A percentile compares a stretch with the other conserved stretches of the same genome.
Conservation (phyloP, 2,113 vertebrate genomes). For the Ardeotis arabs region DNA sequence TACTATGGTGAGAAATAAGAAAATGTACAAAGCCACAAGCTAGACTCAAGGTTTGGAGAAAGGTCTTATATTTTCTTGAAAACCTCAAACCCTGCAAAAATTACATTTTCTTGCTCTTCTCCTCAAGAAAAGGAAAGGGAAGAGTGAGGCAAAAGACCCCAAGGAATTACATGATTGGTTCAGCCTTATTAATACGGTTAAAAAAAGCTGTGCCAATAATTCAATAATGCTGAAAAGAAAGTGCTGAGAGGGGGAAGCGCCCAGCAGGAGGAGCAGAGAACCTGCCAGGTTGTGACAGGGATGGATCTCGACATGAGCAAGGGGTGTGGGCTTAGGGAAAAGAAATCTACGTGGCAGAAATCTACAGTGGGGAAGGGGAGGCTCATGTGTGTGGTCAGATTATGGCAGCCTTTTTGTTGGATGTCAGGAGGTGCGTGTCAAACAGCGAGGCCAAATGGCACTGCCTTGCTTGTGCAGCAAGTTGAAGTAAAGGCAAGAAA, state of each 20-base stretch:
- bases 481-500: neutral
- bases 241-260: neutral
- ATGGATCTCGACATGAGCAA: rapidly evolving
- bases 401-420: neutral
- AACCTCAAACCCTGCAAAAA: rapidly evolving
- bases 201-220: neutral
- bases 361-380: neutral
- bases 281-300: rapidly evolving
- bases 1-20: neutral
- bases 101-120: neutral
- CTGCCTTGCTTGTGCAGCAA: neutral
- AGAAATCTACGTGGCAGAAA: neutral
- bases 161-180: neutral
- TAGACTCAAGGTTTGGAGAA: neutral
- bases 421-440: neutral
- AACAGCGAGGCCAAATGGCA: neutral
- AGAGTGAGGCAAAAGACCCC: neutral
- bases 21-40: neutral
- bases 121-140: neutral
- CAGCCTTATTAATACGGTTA: neutral
- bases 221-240: neutral
- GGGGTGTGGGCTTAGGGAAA: neutral
- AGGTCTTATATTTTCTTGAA: neutral
- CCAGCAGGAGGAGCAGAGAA: neutral
- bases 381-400: neutral